Conservation (phyloP, 2,888 invertebrate genomes). For the Dendrolimus pini region DNA sequence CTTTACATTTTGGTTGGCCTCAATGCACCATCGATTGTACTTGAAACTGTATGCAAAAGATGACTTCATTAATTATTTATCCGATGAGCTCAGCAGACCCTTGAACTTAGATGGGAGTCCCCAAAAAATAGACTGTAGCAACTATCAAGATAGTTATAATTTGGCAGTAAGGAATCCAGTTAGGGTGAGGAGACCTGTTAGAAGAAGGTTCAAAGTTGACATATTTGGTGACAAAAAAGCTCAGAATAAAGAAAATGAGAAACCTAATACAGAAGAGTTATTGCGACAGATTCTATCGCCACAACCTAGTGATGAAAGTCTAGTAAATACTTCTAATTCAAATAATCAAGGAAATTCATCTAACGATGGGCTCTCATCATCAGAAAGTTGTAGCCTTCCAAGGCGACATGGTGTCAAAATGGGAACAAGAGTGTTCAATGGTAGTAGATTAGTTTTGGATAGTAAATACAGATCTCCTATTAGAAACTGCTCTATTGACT, state of each 20-base stretch:
- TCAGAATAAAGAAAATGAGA: slow-evolving; percentile 83
- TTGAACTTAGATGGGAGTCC: slow-evolving; percentile 47
- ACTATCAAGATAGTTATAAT: slow-evolving; percentile 71
- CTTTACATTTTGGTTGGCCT: slow-evolving; percentile 85
- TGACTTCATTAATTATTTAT: slow-evolving; percentile 79
- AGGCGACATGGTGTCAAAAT: slow-evolving; percentile 83
- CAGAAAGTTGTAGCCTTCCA: slow-evolving; percentile 67
- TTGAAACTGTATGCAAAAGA: slow-evolving; percentile 83
- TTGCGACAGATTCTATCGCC: slow-evolving; percentile 57
- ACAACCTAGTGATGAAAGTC: slow-evolving; percentile 39
- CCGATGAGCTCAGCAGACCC: slow-evolving; percentile 77
- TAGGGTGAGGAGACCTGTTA: slow-evolving; percentile 54
- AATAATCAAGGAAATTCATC: slow-evolving; percentile 51
- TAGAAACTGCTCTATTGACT: slow-evolving; percentile 31
- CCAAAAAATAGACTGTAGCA: slow-evolving; percentile 54
- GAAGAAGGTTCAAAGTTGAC: slow-evolving; percentile 71
- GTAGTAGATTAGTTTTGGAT: slow-evolving; percentile 44
- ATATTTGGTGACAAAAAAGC: slow-evolving; percentile 70
- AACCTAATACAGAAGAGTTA: slow-evolving; percentile 70
- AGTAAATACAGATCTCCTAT: slow-evolving; percentile 37
- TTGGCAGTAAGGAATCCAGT: slow-evolving; percentile 65
- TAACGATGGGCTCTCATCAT: slow-evolving; percentile 66
- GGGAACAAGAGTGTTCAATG: slow-evolving; percentile 82
- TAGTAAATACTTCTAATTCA: slow-evolving; percentile 26
- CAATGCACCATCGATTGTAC: slow-evolving; percentile 87